Evolutionary conservation across 2,113 vertebrate genomes (phyloP).

Genomic region (Sisor rabdophorus): DNA sequence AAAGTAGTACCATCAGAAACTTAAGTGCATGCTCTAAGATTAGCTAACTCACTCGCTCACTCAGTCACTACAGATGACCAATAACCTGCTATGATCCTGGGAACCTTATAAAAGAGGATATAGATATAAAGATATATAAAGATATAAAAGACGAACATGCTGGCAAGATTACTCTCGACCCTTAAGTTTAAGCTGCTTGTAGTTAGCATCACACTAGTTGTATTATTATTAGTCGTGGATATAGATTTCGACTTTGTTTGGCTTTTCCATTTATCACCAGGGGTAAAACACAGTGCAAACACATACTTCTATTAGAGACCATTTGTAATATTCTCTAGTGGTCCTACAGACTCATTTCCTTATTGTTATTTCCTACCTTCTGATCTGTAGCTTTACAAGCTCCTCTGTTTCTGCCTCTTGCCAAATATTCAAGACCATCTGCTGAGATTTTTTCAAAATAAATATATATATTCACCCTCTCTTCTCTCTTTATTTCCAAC

Average conservation of each 20-base stretch:
- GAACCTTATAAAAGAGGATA: no score
- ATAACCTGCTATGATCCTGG: neutral
- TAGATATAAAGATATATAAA: no score
- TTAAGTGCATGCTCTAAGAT: no score
- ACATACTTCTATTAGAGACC: constrained; percentile 60
- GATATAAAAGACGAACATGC: neutral
- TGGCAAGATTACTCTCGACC: neutral
- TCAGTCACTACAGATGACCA: neutral
- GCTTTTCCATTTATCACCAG: constrained; percentile 62
- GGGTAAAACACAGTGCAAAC: constrained; percentile 52
- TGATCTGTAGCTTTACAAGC: constrained; percentile 40
- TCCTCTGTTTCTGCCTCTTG: constrained; percentile 32
- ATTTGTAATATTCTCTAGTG: constrained; percentile 54
- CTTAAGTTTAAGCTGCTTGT: constrained; percentile 44
- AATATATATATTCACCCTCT: constrained; percentile 16
- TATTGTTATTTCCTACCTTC: constrained; percentile 39
- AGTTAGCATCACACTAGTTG: constrained; percentile 67
- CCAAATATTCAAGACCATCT: constrained; percentile 62
- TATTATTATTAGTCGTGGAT: constrained; percentile 65
- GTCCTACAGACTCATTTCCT: constrained; percentile 32
- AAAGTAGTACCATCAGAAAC: no score
- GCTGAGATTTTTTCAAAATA: constrained; percentile 49
- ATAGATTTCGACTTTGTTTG: constrained; percentile 58
- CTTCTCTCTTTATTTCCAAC: constrained; percentile 36
- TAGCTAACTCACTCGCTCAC: no score